phyloP scores from a whole-genome alignment of 2,113 vertebrate genomes.

The Carassius gibelio region DNA sequence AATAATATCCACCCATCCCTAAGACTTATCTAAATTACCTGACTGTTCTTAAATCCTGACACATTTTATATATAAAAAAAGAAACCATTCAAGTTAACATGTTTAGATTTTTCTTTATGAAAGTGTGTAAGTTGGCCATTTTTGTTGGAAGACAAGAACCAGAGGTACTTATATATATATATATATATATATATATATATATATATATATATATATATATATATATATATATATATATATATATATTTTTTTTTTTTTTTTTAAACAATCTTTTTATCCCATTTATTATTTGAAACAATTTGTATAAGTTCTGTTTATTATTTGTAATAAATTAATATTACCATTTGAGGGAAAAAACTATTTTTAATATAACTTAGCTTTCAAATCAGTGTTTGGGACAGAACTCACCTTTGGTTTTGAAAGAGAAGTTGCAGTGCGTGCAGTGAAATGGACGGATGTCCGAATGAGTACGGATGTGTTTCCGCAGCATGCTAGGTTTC shows the following conservation, averaged over 20 bases:
- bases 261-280: no score
- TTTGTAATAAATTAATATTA: background rate
- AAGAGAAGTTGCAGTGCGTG: conserved; percentile 96
- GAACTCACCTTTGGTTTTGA: conserved; percentile 96
- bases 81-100: background rate
- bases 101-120: background rate
- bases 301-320: no score
- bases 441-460: conserved; percentile 97
- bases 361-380: background rate
- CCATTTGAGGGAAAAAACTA: background rate
- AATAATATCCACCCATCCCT: conserved; percentile 6
- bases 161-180: no score
- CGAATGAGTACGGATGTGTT: conserved; percentile 97
- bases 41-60: background rate
- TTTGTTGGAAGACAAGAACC: background rate
- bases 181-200: no score
- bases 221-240: no score
- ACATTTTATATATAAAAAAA: background rate
- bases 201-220: no score
- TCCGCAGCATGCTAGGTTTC: conserved; percentile 98
- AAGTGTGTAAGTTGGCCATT: background rate
- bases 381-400: no score
- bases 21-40: conserved; percentile 4
- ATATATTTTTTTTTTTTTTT: no score
- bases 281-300: background rate